A percentile compares a stretch with the other conserved stretches of the same genome.
Evolutionary conservation across 2,888 invertebrate species (phyloP).

Genomic region (Gasteruption jaculator): DNA sequence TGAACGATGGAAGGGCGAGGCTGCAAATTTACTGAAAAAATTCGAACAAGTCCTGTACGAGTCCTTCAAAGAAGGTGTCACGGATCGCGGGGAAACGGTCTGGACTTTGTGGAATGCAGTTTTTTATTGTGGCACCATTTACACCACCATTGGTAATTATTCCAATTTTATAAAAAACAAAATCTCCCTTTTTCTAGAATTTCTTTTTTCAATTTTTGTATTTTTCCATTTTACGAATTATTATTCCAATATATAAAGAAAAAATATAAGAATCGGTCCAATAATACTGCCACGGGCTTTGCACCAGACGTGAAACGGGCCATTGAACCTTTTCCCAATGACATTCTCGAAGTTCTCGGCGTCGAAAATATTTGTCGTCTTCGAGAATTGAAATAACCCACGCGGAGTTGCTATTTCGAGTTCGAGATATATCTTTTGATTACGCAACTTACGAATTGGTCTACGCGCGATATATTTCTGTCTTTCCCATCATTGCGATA

Average conservation of each 20-base stretch:
- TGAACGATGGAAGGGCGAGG: conserved; percentile 54
- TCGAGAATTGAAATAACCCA: too few relatives aligned
- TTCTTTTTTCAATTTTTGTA: background rate
- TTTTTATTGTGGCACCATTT: conserved; percentile 84
- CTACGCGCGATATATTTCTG: too few relatives aligned
- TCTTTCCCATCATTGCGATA: too few relatives aligned
- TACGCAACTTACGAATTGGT: too few relatives aligned
- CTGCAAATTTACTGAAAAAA: conserved; percentile 52
- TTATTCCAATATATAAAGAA: too few relatives aligned
- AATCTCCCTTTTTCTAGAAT: too few relatives aligned
- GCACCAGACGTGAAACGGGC: conserved; percentile 12
- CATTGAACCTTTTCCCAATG: conserved; percentile 13
- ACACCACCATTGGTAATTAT: conserved; percentile 80
- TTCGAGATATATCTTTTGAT: too few relatives aligned
- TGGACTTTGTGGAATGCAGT: conserved; percentile 86
- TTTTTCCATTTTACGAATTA: background rate
- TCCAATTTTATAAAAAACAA: too few relatives aligned
- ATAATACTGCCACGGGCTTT: conserved; percentile 3
- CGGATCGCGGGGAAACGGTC: conserved; percentile 53
- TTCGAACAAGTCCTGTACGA: conserved; percentile 58
- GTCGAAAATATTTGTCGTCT: conserved; percentile 24
- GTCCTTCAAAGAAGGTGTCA: conserved; percentile 52
- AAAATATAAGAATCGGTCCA: conserved; percentile 17
- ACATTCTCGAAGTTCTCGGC: conserved; percentile 20
- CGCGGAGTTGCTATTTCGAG: too few relatives aligned